Conservation (phyloP, 2,113 vertebrate species). For the Daubentonia madagascariensis region DNA sequence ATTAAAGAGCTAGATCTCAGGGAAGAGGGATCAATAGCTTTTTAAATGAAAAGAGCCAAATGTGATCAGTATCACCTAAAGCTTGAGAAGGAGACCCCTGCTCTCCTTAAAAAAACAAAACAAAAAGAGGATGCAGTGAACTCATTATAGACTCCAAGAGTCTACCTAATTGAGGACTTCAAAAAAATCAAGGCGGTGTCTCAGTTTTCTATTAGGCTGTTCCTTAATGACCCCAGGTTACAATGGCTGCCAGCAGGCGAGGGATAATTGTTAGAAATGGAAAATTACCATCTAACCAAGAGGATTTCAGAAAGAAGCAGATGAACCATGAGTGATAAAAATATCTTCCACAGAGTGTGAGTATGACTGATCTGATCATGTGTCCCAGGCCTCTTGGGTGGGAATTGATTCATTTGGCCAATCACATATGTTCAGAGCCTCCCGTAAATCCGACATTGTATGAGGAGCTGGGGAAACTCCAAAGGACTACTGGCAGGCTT, state of each 20-base stretch:
- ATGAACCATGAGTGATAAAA: not conserved
- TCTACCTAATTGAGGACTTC: not conserved
- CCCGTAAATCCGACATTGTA: not conserved
- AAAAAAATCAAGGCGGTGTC: not conserved
- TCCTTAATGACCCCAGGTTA: not conserved
- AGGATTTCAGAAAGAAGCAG: not conserved
- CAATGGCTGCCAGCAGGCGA: not conserved
- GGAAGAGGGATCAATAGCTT: not conserved
- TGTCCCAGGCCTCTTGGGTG: not conserved
- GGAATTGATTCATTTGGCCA: not conserved
- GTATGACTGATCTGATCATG: not conserved
- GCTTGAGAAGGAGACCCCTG: not conserved
- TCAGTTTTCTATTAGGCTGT: not conserved
- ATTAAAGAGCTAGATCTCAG: constrained; percentile 7
- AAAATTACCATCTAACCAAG: not conserved
- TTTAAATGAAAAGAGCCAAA: constrained; percentile 20
- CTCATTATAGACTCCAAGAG: not conserved
- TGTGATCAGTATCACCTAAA: not conserved
- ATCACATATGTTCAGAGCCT: not conserved
- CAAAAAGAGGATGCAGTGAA: not conserved
- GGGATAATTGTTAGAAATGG: not conserved
- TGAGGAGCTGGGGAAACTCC: too few relatives aligned
- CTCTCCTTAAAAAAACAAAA: not conserved
- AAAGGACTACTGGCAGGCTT: rapidly evolving
- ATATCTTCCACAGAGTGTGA: not conserved